Evolutionary conservation across 1,140 invertebrate genomes (phyloP).

Genomic region (Drosophila baimaii): DNA sequence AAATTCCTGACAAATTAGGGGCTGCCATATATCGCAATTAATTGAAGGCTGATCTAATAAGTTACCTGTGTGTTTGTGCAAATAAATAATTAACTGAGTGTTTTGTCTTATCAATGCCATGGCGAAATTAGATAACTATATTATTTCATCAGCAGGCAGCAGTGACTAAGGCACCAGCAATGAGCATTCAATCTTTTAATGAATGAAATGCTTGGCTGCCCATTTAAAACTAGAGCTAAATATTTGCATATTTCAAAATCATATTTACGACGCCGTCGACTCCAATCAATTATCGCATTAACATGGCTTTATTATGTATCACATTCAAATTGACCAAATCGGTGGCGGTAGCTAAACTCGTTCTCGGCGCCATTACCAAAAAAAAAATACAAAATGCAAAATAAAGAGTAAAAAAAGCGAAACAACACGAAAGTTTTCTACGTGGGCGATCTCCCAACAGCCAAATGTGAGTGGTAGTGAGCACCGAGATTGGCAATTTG

Average conservation of each 20-base stretch:
- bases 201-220: constrained; percentile 25
- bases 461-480: constrained; percentile 18
- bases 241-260: constrained; percentile 40
- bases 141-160: constrained; percentile 10
- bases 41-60: constrained; percentile 21
- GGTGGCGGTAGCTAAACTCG: constrained; percentile 39
- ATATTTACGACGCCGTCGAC: constrained; percentile 30
- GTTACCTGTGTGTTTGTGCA: constrained; percentile 13
- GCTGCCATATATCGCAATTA: constrained; percentile 3
- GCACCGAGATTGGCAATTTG: constrained; percentile 13
- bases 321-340: constrained; percentile 42
- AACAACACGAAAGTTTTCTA: constrained; percentile 11
- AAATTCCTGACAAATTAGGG: constrained; percentile 35
- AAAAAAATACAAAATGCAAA: too few species aligned
- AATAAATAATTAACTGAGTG: constrained; percentile 6
- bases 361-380: constrained; percentile 60
- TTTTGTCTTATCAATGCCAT: constrained; percentile 2
- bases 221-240: constrained; percentile 13
- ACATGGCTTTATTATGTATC: constrained; percentile 56
- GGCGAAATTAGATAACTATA: background rate
- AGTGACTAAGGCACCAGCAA: constrained; percentile 10
- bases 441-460: constrained; percentile 46
- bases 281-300: constrained; percentile 56
- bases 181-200: constrained; percentile 16
- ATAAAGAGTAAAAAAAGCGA: too few species aligned